A percentile compares a stretch with the other conserved stretches of the same genome.
phyloP scores from a whole-genome alignment of 2,888 invertebrate genomes.

The Sturmia bella region DNA sequence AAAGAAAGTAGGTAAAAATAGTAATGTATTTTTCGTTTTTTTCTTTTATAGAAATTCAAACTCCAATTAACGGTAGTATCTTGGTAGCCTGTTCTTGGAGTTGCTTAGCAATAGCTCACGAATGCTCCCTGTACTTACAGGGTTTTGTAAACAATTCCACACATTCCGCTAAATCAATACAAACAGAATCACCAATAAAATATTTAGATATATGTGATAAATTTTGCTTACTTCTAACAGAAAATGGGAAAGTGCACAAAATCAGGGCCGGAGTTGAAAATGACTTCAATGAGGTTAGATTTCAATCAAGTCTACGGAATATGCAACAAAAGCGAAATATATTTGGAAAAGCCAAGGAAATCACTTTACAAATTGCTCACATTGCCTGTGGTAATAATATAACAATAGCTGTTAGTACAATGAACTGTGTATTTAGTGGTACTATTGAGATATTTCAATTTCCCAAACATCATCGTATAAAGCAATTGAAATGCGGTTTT shows the following conservation, averaged over 20 bases:
- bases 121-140: slow-evolving; percentile 70
- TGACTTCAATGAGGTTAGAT: slow-evolving; percentile 71
- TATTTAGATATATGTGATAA: slow-evolving; percentile 75
- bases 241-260: slow-evolving; percentile 77
- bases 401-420: slow-evolving; percentile 81
- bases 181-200: slow-evolving; percentile 72
- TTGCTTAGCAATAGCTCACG: slow-evolving; percentile 75
- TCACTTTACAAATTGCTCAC: slow-evolving; percentile 78
- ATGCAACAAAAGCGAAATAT: slow-evolving; percentile 74
- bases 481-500: slow-evolving; percentile 88
- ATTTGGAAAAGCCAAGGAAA: slow-evolving; percentile 71
- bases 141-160: slow-evolving; percentile 74
- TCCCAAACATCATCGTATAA: slow-evolving; percentile 83
- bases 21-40: background rate
- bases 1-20: too few species aligned
- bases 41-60: slow-evolving; percentile 48
- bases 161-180: slow-evolving; percentile 68
- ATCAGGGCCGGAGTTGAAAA: slow-evolving; percentile 68
- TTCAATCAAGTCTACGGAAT: slow-evolving; percentile 66
- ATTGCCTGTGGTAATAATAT: slow-evolving; percentile 83
- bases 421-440: slow-evolving; percentile 85
- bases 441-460: slow-evolving; percentile 84
- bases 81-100: slow-evolving; percentile 75
- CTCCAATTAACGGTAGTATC: slow-evolving; percentile 9
- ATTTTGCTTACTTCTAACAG: slow-evolving; percentile 76